These are phyloP conservation scores for Apodemus agrarius DNA, from an alignment of 2,797 vertebrate genomes.

Conservation along the genomic window DNA sequence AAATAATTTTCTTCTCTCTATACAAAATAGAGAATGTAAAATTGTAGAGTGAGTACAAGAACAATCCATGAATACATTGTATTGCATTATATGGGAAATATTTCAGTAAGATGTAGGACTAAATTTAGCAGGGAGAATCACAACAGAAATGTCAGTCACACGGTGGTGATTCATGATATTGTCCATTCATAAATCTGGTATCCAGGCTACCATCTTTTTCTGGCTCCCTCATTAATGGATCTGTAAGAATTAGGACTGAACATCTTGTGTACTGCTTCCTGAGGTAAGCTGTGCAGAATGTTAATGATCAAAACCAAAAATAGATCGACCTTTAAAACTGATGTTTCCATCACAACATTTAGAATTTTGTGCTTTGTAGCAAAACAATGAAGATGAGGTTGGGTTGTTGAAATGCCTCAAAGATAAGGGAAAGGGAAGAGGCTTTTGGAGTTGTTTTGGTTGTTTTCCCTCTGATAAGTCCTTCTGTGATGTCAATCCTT, in stretches of 20 bases:
- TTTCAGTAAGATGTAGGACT: constrained; percentile 46
- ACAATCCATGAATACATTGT: not conserved
- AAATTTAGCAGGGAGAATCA: constrained; percentile 39
- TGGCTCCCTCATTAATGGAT: constrained; percentile 61
- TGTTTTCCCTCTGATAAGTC: not conserved
- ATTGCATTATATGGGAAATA: not conserved
- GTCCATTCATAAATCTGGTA: constrained; percentile 55
- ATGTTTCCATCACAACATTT: constrained; percentile 51
- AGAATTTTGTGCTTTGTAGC: not conserved
- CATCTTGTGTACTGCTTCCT: constrained; percentile 58
- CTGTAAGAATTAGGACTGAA: constrained; percentile 53
- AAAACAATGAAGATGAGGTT: constrained; percentile 51
- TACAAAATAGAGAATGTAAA: not conserved
- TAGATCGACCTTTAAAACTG: constrained; percentile 59
- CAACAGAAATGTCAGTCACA: not conserved
- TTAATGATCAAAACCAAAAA: constrained; percentile 69
- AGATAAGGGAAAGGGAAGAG: not conserved
- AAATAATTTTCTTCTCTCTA: constrained; percentile 20
- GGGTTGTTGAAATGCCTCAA: not conserved
- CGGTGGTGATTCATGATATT: constrained; percentile 19
- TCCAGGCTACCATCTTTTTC: constrained; percentile 48
- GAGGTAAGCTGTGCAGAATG: constrained; percentile 57
- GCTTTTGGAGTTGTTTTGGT: not conserved
- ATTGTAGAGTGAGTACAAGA: not conserved
- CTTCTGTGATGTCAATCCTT: not conserved